Evolutionary conservation across 2,888 invertebrate species (phyloP), one percentile per base, ranked within the genome.

Genomic region (Apodemia hepburni): DNA sequence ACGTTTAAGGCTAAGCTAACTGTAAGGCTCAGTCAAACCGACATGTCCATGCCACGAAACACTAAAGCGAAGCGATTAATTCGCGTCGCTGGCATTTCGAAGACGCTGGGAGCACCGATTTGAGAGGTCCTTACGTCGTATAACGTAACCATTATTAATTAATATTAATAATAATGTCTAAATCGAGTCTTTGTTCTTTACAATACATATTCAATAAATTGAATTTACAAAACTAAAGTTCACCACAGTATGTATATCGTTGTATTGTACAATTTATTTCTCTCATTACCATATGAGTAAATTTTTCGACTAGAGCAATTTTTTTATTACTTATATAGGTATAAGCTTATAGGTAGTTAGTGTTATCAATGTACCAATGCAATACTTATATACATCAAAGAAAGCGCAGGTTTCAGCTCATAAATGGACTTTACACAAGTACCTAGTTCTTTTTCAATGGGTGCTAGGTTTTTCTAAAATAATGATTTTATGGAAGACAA

Each of bases 261-360:
- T 87, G 85, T 84, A 81, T 86, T 86, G 85, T 85, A 81, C 77
- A 78, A 74, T 76, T 73, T 69, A 72, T 69, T 78, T 74, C 76
- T 74, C n/a, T 29, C 27, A 45, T 27, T 38, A 9, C 38, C 42
- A 45, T 45, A 60, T 47, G 45, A 60, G 59, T 60, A 60, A 45
- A 60, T 45, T 15, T 60, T 59, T 45, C 29, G 27, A 27, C 15
- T 22, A 54, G 54, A 54, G 54, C 27, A 27, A 54, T 1, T 54
- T 4, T 45, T 5, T 5, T 2, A 45, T n/a, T 45, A 12, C 15
- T 0, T 15, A 42, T 15, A 15, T 42, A 15, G 1, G 15, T 15
- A 15, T 42, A 42, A 1, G 45, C 45, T n/a, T 45, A 38, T 38
- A 11, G 9, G 7, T 2, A 15, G 8, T 42, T 15, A 42, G 12